These are phyloP conservation scores for Cetonia aurata DNA, from an alignment of 2,888 invertebrate species.

Conservation along the genomic window DNA sequence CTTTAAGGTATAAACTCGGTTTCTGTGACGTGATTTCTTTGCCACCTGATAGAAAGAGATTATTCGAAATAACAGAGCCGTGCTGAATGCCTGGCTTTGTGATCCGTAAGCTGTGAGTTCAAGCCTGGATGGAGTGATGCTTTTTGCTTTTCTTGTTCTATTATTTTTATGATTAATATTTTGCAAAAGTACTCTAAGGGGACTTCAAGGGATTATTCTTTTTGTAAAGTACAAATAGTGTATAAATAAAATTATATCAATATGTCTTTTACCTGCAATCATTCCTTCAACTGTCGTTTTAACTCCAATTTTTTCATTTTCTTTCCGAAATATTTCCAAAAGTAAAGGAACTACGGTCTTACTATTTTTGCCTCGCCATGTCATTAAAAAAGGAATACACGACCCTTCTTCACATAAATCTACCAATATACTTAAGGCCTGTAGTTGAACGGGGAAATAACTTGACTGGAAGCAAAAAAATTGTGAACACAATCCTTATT, in stretches of 20 bases:
- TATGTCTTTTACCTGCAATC: constrained; percentile 19
- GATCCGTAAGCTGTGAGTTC: too few species aligned
- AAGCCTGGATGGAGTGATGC: too few species aligned
- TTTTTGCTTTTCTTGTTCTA: too few species aligned
- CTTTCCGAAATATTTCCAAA: constrained; percentile 59
- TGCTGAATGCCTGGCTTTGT: too few species aligned
- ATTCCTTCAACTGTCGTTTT: constrained; percentile 47
- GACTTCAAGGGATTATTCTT: too few species aligned
- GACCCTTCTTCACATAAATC: constrained; percentile 58
- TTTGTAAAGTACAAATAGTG: too few species aligned
- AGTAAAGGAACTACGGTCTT: constrained; percentile 57
- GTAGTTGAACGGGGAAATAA: constrained; percentile 53
- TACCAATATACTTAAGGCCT: constrained; percentile 58
- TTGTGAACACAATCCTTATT: background rate
- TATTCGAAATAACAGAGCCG: too few species aligned
- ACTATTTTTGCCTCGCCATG: constrained; percentile 60
- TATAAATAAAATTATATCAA: background rate
- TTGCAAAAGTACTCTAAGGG: too few species aligned
- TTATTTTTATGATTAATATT: too few species aligned
- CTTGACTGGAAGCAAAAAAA: constrained; percentile 38
- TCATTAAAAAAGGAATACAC: constrained; percentile 57
- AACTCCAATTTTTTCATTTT: constrained; percentile 57
- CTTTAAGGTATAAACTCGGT: too few species aligned
- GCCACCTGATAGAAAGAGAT: too few species aligned
- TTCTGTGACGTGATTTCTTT: too few species aligned